Conservation (phyloP, 1,140 invertebrate genomes). For the Maniola jurtina region DNA sequence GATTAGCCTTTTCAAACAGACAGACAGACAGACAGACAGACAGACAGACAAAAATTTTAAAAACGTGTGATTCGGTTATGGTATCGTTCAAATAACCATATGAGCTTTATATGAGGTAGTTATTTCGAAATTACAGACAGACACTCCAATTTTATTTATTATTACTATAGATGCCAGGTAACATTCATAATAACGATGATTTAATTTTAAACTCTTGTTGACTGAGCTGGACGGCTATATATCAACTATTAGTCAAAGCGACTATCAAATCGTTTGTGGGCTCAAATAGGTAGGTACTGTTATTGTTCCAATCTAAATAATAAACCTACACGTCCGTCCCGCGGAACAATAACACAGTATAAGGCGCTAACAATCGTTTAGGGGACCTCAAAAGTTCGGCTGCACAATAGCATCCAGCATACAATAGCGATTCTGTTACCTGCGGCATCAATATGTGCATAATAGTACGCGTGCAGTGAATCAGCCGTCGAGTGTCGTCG, state of each 20-base stretch:
- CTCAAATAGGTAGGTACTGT: conserved; percentile 41
- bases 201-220: no score
- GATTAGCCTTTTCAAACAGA: no score
- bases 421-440: conserved; percentile 76
- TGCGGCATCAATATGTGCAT: conserved; percentile 76
- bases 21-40: no score
- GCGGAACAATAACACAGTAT: conserved; percentile 64
- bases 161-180: no score
- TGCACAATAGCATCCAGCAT: conserved; percentile 73
- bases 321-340: conserved; percentile 56
- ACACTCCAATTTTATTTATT: no score
- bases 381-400: conserved; percentile 69
- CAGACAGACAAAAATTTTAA: no score
- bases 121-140: no score
- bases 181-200: no score
- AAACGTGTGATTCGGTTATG: no score
- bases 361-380: conserved; percentile 69
- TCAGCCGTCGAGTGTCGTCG: conserved; percentile 41
- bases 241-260: neutral
- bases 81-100: no score
- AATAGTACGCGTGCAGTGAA: conserved; percentile 62
- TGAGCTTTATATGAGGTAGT: no score
- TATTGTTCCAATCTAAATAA: conserved; percentile 67
- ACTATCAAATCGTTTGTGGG: conserved; percentile 28
- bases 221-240: no score